phyloP scores from a whole-genome alignment of 1,140 invertebrate species.

The Samia ricini region DNA sequence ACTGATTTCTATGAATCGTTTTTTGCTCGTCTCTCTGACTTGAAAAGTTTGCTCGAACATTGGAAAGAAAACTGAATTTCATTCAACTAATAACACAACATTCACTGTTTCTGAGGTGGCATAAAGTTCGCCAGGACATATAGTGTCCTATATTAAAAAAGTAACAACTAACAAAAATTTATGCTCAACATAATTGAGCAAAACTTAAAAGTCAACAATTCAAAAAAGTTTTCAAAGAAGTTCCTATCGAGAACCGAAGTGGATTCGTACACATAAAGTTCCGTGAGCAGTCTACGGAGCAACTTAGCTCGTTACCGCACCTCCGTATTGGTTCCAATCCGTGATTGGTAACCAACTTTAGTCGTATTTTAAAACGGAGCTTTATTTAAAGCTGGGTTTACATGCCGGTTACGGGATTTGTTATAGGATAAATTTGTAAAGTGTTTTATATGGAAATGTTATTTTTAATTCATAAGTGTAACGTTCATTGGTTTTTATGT shows the following conservation, averaged over 20 bases:
- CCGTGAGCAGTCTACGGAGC: conserved; percentile 14
- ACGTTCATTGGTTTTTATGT: too few relatives aligned
- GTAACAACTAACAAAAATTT: not conserved
- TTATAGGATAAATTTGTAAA: not conserved
- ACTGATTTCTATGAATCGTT: too few relatives aligned
- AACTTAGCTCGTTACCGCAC: conserved; percentile 14
- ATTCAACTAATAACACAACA: too few relatives aligned
- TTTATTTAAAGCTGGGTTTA: not conserved
- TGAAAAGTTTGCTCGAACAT: too few relatives aligned
- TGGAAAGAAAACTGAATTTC: too few relatives aligned
- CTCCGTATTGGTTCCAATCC: not conserved
- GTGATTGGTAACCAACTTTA: not conserved
- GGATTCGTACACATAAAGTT: not conserved
- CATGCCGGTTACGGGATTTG: not conserved
- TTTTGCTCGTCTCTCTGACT: too few relatives aligned
- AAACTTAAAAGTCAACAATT: not conserved
- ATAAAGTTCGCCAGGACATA: too few relatives aligned
- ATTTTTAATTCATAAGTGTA: too few relatives aligned
- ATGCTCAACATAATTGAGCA: not conserved
- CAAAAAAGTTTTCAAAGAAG: not conserved
- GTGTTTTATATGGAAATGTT: too few relatives aligned
- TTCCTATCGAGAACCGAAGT: not conserved
- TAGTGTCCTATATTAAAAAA: too few relatives aligned
- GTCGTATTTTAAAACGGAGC: not conserved
- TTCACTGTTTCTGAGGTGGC: too few relatives aligned